Evolutionary conservation across 2,888 invertebrate genomes (phyloP), one percentile per base, ranked within the genome.

Genomic region (Myopa tessellatipennis): DNA sequence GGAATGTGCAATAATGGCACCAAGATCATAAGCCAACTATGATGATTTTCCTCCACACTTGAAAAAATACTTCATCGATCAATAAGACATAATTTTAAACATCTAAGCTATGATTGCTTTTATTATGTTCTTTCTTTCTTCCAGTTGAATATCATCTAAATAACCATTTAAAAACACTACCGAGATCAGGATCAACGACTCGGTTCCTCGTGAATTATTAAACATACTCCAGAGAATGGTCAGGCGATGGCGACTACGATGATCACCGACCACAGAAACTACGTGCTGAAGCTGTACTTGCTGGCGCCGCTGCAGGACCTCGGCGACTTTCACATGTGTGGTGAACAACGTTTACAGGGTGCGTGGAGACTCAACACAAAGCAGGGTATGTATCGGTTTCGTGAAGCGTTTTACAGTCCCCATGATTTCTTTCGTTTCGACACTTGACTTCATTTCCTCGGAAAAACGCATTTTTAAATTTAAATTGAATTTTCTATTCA

Each of bases 271-370:
- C 55, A 74, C 65, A 73, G 61, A 16, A 60, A 68, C 61, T 58
- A 69, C 60, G 67, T 55, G 45, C 36, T 60, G 7, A 68, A 70
- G 18, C 18, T 72, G 16, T 72, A 36, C 60, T 38, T 38, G 45
- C 61, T 61, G 3, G 58, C 45, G 45, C 63, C 73, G 34, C 73
- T 58, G 74, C 77, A 70, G 79, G 77, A 67, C 67, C 34, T 69
- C 50, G 79, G 79, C 69, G 83, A 93, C 93, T 85, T 94, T 94
- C 90, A 94, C 94, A 85, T 94, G 94, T 87, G 93, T 94, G 86
- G 94, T 94, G 87, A 94, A 93, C 90, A 93, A 94, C 90, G 92
- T 91, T 91, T 91, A 94, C 92, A 94, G 95, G 95, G 96, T 96
- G 95, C 96, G 95, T 95, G 94, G 94, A 91, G 83, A 88, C 84